Evolutionary conservation across 2,797 vertebrate species (phyloP), one percentile per base, ranked within the genome.

Genomic region (Setipinna tenuifilis): DNA sequence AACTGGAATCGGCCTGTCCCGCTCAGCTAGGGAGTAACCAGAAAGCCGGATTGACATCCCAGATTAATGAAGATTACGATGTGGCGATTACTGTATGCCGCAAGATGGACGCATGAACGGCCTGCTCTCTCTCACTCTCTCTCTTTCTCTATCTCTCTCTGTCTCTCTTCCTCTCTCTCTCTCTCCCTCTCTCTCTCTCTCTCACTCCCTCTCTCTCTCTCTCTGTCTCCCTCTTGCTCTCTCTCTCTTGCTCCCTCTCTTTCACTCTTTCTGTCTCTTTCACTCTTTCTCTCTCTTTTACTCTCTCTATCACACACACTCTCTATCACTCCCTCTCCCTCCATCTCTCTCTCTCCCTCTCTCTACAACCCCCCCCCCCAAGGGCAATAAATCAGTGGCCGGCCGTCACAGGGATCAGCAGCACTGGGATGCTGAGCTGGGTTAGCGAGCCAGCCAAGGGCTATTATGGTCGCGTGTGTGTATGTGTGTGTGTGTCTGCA

Each of bases 61-160:
- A 95, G 93, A 95, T 95, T 94, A 95, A 94, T 94, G 90, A 92
- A 94, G 94, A 96, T 95, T 94, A 96, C 92, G 50, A 92, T 88
- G 87, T 86, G 61, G 91, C 83, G 90, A 92, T 94, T 92, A 90
- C 92, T 91, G 68, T 28, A 75, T 89, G 85, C 91, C 86, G 87
- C 23, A 31, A 91, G 90, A 94, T 90, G 92, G 93, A 93, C 12
- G 23, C 62, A 68, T 35, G 68, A 11, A 35, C 89, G 92, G 86
- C 85, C 85, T 90, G 93, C 88, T 89, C 85, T 92, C 91, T 91
- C 50, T 14, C 50, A 3, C 14, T 54, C 50, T 14, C 35, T 41
- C 35, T 41, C 35, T 41, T 5, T 41, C 35, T 41, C 35, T 41
- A 41, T 2, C 35, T 41, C 35, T 41, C 35, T 41, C 35, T 41